Evolutionary conservation across 2,888 invertebrate genomes (phyloP), one percentile per base, ranked within the genome.

Genomic region (Xestia xanthographa): DNA sequence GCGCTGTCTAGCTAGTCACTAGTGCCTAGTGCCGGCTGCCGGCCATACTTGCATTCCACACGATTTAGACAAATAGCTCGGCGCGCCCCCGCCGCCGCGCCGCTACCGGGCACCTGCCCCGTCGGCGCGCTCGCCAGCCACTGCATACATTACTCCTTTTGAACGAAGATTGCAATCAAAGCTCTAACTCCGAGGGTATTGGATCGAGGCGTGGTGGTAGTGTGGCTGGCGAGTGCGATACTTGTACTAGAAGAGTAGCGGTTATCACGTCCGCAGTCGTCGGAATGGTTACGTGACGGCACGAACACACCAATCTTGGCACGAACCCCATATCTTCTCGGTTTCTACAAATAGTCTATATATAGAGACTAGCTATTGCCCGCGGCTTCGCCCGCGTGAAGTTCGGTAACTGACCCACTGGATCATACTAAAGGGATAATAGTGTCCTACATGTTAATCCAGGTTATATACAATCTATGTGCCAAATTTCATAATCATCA

Each of bases 51-150:
- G 89, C 90, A 91, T 91, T 91, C 91, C 90, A 74, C 85, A 75
- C 90, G 87, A 85, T 87, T 89, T 89, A 88, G 86, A 88, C 91
- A 90, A 91, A 90, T 90, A 91, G 81, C 87, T 85, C 72, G 83
- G 82, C 84, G 77, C 86, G 81, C 84, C 84, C 81, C 82, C 34
- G 34, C 34, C 34, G 34, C 34, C 34, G 2, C 56, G 45, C 81
- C 77, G 41, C 68, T 66, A 66, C 79, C 69, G n/a, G 65, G n/a
- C 80, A 56, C 62, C 56, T 69, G 43, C 26, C 45, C 22, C 43
- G 48, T 43, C 69, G 72, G 65, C 58, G 45, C 43, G 45, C 48
- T 50, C 38, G 43, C 73, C 22, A 11, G 26, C 9, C 65, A 22
- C 41, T 17, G 60, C 29, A 38, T 83, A 80, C 89, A 87, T 84